Percentiles rank a stretch among this genome's conserved stretches.
phyloP scores from a whole-genome alignment of 1,140 invertebrate species.

The Matsumurasca onukii region DNA sequence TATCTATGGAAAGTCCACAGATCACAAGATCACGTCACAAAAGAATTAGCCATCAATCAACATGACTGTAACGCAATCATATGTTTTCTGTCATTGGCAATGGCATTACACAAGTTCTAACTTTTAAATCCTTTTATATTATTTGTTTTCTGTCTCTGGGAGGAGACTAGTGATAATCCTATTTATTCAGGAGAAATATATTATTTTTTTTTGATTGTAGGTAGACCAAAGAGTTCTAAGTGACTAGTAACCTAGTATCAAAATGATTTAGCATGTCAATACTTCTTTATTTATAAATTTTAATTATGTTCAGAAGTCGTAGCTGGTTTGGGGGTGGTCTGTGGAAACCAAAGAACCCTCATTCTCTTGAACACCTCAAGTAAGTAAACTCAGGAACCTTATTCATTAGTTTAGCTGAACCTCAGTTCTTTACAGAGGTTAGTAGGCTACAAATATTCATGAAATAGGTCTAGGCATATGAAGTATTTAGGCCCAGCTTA shows the following conservation, averaged over 20 bases:
- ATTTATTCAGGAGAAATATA: neutral
- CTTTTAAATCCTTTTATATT: too few relatives aligned
- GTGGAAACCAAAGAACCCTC: slow-evolving; percentile 92
- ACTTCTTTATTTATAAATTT: neutral
- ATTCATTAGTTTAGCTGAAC: neutral
- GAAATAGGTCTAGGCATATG: too few relatives aligned
- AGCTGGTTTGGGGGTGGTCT: slow-evolving; percentile 85
- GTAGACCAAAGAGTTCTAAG: neutral
- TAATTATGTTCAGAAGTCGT: slow-evolving; percentile 78
- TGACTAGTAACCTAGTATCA: neutral
- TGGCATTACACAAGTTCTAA: too few relatives aligned
- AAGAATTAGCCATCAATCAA: too few relatives aligned
- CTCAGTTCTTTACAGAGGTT: too few relatives aligned
- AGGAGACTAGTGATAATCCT: neutral
- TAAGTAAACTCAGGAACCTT: slow-evolving; percentile 60
- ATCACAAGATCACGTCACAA: too few relatives aligned
- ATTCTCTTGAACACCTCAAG: slow-evolving; percentile 95
- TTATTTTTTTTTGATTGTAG: neutral
- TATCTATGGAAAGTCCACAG: too few relatives aligned
- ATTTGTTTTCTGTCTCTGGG: neutral
- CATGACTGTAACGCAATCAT: too few relatives aligned
- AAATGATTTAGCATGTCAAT: too few relatives aligned
- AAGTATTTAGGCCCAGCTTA: too few relatives aligned
- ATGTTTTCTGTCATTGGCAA: too few relatives aligned
- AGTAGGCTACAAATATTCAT: too few relatives aligned